Percentiles rank a stretch among this genome's conserved stretches.
Conservation (phyloP, 2,888 invertebrate species). For the Archaeoteleia sp. region DNA sequence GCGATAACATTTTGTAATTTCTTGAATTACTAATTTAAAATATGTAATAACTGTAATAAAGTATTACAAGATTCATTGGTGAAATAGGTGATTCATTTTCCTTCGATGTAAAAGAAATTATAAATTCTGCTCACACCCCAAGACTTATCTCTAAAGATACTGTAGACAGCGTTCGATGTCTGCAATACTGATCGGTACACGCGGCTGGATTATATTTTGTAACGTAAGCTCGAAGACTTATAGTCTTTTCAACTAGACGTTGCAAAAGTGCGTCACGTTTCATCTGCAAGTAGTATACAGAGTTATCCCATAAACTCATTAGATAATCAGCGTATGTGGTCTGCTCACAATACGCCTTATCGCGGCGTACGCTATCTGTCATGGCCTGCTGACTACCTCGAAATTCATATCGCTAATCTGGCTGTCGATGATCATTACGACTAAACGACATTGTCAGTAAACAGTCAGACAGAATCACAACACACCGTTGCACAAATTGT, state of each 20-base stretch:
- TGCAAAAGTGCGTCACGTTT: constrained; percentile 7
- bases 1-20: too few species aligned
- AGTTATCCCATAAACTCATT: constrained; percentile 18
- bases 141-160: too few species aligned
- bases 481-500: constrained; percentile 2
- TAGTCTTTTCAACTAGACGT: constrained; percentile 1
- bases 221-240: constrained; percentile 9
- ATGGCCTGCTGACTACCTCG: constrained; percentile 30
- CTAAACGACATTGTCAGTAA: constrained; percentile 14
- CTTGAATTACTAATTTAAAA: too few species aligned
- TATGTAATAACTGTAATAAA: too few species aligned
- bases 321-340: constrained; percentile 18
- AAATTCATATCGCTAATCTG: constrained; percentile 22
- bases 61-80: too few species aligned
- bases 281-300: neutral
- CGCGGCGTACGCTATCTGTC: constrained; percentile 25
- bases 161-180: constrained; percentile 10
- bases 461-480: constrained; percentile 2
- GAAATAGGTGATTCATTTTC: too few species aligned
- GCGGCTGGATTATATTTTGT: neutral
- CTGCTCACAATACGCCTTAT: constrained; percentile 24
- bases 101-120: too few species aligned
- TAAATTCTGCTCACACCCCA: too few species aligned
- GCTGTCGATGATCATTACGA: constrained; percentile 26
- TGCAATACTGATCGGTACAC: neutral